Percentiles rank a stretch among this genome's conserved stretches.
Conservation (phyloP, 1,140 invertebrate species). For the Drosophila lini region DNA sequence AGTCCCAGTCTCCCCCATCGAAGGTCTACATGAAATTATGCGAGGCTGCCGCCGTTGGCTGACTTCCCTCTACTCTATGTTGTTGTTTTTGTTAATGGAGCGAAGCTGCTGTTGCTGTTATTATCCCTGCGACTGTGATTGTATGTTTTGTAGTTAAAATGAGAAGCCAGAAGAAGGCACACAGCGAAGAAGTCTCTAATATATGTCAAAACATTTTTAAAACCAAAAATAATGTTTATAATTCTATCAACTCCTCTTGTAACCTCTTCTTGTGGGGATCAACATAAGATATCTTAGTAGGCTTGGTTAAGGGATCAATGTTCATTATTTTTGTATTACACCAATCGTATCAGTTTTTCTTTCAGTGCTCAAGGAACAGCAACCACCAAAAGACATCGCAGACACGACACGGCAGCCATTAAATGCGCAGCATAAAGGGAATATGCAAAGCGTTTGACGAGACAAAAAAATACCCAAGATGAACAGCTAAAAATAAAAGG, state of each 20-base stretch:
- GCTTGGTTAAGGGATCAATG: too few relatives aligned
- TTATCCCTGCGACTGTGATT: constrained; percentile 66
- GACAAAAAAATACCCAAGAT: constrained; percentile 34
- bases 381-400: constrained; percentile 25
- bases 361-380: constrained; percentile 16
- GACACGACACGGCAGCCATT: constrained; percentile 29
- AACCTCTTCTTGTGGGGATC: not conserved
- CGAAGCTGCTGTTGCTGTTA: constrained; percentile 48
- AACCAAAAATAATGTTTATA: not conserved
- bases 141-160: constrained; percentile 59
- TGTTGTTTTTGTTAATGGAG: constrained; percentile 69
- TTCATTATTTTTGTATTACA: too few relatives aligned
- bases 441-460: constrained; percentile 67
- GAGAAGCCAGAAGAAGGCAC: constrained; percentile 28
- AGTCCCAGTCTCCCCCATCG: not conserved
- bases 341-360: not conserved
- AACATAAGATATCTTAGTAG: too few relatives aligned
- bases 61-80: constrained; percentile 28
- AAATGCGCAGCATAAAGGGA: constrained; percentile 68
- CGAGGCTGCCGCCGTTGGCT: constrained; percentile 32
- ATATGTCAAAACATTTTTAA: not conserved
- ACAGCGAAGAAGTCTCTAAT: not conserved
- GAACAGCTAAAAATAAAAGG: constrained; percentile 28
- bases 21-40: constrained; percentile 62
- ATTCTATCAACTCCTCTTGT: too few relatives aligned